phyloP scores from a whole-genome alignment of 1,140 invertebrate genomes.

The Sycophaga agraensis region DNA sequence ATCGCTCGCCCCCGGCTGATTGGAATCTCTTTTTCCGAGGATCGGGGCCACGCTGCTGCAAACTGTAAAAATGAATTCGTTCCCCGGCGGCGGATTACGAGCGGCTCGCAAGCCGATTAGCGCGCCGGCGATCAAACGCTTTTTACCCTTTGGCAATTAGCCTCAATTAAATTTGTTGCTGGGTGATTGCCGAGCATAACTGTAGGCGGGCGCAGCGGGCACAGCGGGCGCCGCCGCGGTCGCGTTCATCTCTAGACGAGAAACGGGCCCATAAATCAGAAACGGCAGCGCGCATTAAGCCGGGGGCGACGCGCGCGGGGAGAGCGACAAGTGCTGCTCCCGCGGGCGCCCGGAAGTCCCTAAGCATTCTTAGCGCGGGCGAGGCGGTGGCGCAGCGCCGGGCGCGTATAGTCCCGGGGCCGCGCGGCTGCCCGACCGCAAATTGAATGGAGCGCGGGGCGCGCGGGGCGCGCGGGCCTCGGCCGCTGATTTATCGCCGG shows the following conservation, averaged over 20 bases:
- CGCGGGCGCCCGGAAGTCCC: neutral
- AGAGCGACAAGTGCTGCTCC: neutral
- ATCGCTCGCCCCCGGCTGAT: no score
- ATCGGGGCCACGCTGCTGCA: no score
- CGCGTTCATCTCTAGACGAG: no score
- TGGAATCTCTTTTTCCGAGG: no score
- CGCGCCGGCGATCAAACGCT: neutral
- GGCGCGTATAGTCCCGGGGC: constrained; percentile 3
- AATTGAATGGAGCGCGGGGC: constrained; percentile 15
- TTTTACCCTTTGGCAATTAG: no score
- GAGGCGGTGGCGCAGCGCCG: neutral
- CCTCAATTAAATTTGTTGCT: no score
- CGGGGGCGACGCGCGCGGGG: neutral
- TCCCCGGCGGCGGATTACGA: constrained; percentile 1
- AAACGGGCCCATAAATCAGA: neutral
- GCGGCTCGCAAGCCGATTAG: neutral
- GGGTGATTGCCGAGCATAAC: no score
- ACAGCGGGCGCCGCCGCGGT: no score
- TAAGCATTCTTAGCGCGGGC: neutral
- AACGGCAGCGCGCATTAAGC: neutral
- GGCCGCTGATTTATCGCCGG: constrained; percentile 1
- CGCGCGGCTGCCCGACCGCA: no score
- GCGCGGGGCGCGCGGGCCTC: neutral
- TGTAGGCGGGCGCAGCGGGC: no score
- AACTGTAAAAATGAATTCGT: constrained; percentile 13